Evolutionary conservation across 2,888 invertebrate species (phyloP), one percentile per base, ranked within the genome.

Genomic region (Acronicta psi): DNA sequence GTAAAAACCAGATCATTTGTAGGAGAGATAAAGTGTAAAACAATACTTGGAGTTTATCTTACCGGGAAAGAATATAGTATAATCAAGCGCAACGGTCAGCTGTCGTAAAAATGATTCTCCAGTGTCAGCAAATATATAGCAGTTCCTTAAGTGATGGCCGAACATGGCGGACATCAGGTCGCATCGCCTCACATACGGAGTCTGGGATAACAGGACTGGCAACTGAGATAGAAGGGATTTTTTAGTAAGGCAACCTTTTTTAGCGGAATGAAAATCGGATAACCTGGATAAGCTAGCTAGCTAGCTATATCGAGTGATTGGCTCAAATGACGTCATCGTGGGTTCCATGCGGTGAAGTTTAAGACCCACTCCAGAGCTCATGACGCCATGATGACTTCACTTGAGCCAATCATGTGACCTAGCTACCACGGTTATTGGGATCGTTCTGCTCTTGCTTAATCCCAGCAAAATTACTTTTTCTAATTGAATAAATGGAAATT

Each of bases 121-220:
- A 0, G 93, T 92, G 18, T 93, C 93, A 40, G 88, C 80, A 72
- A 95, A 95, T 23, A 95, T 75, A 75, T 93, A 94, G 63, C 94
- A 94, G 71, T 89, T 90, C 50, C 92, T 78, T 63, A 95, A 75
- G 67, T 95, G 91, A 50, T 93, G 90, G 11, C 94, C 92, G 59
- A 95, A 95, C 87, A 95, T 90, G 1, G 92, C 90, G 0, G 90
- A 87, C 93, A 94, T 94, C 31, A 95, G 75, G 54, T 94, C 93
- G 54, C 93, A 94, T 1, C 92, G 87, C 25, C 94, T 79, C 8
- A 93, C 92, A 64, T 92, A 92, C 1, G 95, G 94, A 0, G 94
- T 91, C 66, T 89, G 87, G 0, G 80, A 74, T 17, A 94, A 61
- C 14, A 94, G 77, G 1, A 79, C 84, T 65, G 94, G 94, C 14